Base-by-base conservation (phyloP, 1,140 invertebrate species). In the Thaumatotibia leucotreta region DNA sequence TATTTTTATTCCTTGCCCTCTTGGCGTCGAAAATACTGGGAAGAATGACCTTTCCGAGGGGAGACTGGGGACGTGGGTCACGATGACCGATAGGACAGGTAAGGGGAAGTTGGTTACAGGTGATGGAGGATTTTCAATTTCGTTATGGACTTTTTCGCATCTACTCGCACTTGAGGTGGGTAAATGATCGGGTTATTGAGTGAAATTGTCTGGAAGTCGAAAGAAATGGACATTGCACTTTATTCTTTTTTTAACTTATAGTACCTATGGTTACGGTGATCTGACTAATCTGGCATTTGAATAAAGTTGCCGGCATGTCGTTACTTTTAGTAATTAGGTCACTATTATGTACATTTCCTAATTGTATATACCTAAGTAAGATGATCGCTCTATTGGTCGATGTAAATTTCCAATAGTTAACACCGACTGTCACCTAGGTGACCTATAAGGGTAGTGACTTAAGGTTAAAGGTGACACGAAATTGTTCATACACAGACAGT, bases 1-100 rank as follows among this genome's bases (percentile, higher is more conserved):
- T 83, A 87, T 82, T 86, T n/a, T 32, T 86, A 85, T 82, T 82
- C 78, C 78, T 75, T 76, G 79, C 76, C 78, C 76, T 78, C 72
- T 76, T 74, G 82, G 74, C 77, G 75, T 75, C 77, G 75, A 73
- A 78, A 74, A 74, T 75, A 74, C 71, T 58, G 76, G 68, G 49
- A 31, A 63, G 67, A 65, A 63, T 77, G 81, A 86, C 85, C 83
- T 84, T 84, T 82, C 71, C 31, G 69, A 77, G 75, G 80, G 77
- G 76, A 76, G 69, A 69, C 63, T 71, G 68, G 68, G 64, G 61
- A 61, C 64, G 61, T 72, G 70, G 75, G 65, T 74, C 68, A 78
- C 75, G 76, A 83, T 88, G 86, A 88, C 83, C 83, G 84, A 88
- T 88, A 79, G 77, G 14, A 33, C 69, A 67, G 65, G 69, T 67